Conservation (phyloP, 2,888 invertebrate genomes). For the Loripinus fragilis region DNA sequence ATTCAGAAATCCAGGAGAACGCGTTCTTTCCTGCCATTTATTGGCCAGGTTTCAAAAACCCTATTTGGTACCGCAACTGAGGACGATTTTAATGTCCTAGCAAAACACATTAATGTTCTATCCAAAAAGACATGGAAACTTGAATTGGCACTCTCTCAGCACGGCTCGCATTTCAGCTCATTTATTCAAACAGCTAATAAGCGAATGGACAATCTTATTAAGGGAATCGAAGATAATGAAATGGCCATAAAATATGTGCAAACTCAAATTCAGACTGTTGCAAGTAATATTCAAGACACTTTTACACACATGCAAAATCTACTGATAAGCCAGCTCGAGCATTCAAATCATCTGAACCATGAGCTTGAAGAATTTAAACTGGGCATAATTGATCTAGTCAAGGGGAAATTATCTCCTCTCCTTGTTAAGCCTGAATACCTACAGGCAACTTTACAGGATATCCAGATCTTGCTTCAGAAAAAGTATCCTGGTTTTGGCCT, state of each 20-base stretch:
- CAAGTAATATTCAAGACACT: not conserved
- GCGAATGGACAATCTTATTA: slow-evolving; percentile 25
- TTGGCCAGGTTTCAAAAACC: slow-evolving; percentile 24
- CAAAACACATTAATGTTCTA: slow-evolving; percentile 35
- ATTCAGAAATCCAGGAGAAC: slow-evolving; percentile 1
- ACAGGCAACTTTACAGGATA: not conserved
- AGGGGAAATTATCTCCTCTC: slow-evolving; percentile 22
- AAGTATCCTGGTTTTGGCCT: not conserved
- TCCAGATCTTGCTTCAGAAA: not conserved
- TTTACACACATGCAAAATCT: slow-evolving; percentile 25
- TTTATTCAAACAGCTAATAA: slow-evolving; percentile 22
- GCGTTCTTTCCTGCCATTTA: slow-evolving; percentile 34
- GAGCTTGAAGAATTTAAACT: slow-evolving; percentile 25
- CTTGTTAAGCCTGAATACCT: slow-evolving; percentile 25
- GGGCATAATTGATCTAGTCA: slow-evolving; percentile 38
- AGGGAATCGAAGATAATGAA: slow-evolving; percentile 15
- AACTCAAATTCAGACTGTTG: not conserved
- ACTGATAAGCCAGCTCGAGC: slow-evolving; percentile 20
- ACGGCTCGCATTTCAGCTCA: slow-evolving; percentile 2
- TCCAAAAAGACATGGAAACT: not conserved
- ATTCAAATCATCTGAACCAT: slow-evolving; percentile 18
- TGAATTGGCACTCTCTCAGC: not conserved
- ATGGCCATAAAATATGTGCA: slow-evolving; percentile 19
- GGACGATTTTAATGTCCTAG: slow-evolving; percentile 34
- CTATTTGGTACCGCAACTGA: slow-evolving; percentile 38